Base-by-base conservation (phyloP, 2,888 invertebrate genomes). In the Nasonovia ribisnigri region DNA sequence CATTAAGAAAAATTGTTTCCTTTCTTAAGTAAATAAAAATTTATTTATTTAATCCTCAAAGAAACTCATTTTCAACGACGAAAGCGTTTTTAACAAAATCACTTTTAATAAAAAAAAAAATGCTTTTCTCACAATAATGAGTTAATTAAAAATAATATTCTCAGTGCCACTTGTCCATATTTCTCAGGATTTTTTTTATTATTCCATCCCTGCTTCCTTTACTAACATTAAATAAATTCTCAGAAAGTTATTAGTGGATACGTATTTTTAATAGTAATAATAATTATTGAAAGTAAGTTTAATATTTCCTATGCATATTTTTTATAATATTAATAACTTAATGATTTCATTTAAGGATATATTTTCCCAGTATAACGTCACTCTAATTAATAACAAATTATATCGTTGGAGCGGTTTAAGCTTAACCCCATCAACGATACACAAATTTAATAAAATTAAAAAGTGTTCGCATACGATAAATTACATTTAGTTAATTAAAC, bases 101-200 rank as follows among this genome's bases (percentile, higher is more conserved):
- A n/a, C 5, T 67, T 67, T 67, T 67, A 36, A 77, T 77, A 36
- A 77, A 77, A n/a, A 77, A 67, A 77, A 77, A 67, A 77, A 67
- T n/a, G 20, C 20, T 36, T 77, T 77, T 77, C 77, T 77, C 36
- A 6, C 8, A 6, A 20, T 36, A 77, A 77, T 36, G 77, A 77
- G 77, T 77, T 77, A 77, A 36, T 67, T 67, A n/a, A 67, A 67
- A 67, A 67, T 36, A 77, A 77, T 77, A 77, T 77, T 77, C 36
- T 77, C 36, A 77, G 36, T 77, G 20, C 36, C 36, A 77, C 77
- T 77, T 20, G 77, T 10, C 20, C 67, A 16, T 36, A 36, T 67
- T 67, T 67, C 67, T 67, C 6, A 16, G 36, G 36, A 36, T 8
- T 16, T 67, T 67, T 67, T 36, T 36, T 67, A 36, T 67, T 16